Conservation (phyloP, 2,113 vertebrate species). For the Eudorcas thomsonii region DNA sequence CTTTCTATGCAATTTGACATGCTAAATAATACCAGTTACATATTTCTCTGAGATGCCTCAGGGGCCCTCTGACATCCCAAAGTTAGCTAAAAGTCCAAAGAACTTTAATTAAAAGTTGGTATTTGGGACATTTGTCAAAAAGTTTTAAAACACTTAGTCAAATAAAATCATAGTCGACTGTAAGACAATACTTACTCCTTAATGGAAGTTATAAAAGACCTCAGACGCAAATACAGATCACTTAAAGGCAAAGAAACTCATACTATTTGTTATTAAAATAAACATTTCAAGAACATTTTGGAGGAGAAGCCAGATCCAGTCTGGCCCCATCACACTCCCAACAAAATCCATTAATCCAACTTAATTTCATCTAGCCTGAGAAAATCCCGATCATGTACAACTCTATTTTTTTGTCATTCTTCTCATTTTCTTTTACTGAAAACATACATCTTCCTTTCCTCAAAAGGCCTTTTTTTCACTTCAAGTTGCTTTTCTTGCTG, state of each 20-base stretch:
- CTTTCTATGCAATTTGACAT: neutral
- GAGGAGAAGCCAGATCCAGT: neutral
- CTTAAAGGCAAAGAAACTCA: neutral
- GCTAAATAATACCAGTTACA: neutral
- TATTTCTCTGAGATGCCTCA: neutral
- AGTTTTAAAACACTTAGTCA: neutral
- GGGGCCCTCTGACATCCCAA: neutral
- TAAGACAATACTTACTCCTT: neutral
- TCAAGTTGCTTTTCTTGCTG: neutral
- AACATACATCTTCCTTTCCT: neutral
- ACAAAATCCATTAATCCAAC: neutral
- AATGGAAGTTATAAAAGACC: neutral
- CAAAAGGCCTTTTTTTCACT: neutral
- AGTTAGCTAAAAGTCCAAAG: neutral
- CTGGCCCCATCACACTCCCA: neutral
- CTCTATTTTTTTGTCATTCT: neutral
- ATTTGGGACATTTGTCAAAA: neutral
- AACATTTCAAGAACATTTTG: neutral
- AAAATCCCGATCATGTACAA: neutral
- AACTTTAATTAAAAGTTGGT: neutral
- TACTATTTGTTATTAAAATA: neutral
- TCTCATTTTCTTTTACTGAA: neutral
- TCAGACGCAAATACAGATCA: neutral
- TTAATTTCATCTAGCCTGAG: neutral
- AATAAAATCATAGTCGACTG: neutral